A percentile compares a stretch with the other conserved stretches of the same genome.
phyloP scores from a whole-genome alignment of 2,797 vertebrate genomes.

The Phalanger gymnotis region DNA sequence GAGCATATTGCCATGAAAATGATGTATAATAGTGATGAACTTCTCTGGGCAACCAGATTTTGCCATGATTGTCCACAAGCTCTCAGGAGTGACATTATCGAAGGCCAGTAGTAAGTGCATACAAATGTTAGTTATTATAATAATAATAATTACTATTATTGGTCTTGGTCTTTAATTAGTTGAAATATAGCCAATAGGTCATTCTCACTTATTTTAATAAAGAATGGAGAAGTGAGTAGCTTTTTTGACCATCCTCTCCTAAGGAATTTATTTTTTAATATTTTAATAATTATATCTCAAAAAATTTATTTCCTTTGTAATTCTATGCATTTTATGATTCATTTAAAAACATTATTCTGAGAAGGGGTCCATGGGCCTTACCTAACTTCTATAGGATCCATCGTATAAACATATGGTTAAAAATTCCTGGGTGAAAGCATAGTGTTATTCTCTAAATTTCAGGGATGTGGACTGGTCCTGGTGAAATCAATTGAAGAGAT shows the following conservation, averaged over 20 bases:
- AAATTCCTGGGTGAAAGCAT: neutral
- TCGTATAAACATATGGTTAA: neutral
- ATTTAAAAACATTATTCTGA: neutral
- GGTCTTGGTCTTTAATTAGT: neutral
- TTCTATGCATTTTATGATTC: neutral
- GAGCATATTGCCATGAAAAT: neutral
- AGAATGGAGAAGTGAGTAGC: neutral
- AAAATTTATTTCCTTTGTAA: neutral
- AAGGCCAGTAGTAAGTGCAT: neutral
- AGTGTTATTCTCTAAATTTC: neutral
- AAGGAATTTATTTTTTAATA: neutral
- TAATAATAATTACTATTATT: neutral
- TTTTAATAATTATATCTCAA: neutral
- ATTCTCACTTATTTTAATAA: neutral
- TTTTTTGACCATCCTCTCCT: neutral
- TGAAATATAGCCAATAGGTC: neutral
- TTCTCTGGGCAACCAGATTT: neutral
- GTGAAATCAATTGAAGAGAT: neutral
- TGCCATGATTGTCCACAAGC: neutral
- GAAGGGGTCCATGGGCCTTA: neutral
- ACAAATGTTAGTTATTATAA: neutral
- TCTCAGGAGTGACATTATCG: neutral
- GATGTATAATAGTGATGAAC: neutral
- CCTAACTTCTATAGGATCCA: neutral
- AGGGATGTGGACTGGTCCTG: constrained; percentile 9